Conservation (phyloP, 1,140 invertebrate genomes). For the Tachypleus tridentatus region DNA sequence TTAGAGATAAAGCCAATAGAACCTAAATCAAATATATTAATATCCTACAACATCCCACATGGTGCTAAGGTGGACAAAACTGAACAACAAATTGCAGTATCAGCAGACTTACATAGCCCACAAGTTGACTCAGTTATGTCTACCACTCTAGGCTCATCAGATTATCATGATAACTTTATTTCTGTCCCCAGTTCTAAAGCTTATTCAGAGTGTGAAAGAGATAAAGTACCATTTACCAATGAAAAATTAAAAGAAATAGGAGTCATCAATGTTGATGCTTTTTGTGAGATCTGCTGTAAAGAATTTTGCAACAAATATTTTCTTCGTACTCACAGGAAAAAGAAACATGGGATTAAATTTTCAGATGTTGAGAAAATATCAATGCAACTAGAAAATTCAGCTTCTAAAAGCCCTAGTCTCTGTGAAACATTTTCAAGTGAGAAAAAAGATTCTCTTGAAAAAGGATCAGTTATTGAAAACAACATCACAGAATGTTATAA, state of each 20-base stretch:
- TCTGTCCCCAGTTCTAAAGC: slow-evolving; percentile 12
- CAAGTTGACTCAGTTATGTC: slow-evolving; percentile 5
- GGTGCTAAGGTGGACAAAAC: no score
- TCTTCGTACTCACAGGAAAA: slow-evolving; percentile 74
- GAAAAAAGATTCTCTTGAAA: no score
- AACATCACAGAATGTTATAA: no score
- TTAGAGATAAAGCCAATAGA: slow-evolving; percentile 65
- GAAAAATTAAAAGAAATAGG: slow-evolving; percentile 60
- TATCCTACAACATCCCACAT: slow-evolving; percentile 4
- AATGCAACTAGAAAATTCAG: no score
- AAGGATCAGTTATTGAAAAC: no score
- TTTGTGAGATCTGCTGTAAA: slow-evolving; percentile 88
- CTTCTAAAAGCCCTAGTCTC: no score
- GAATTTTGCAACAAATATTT: slow-evolving; percentile 94
- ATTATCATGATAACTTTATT: slow-evolving; percentile 4
- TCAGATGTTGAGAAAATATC: slow-evolving; percentile 19
- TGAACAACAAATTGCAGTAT: no score
- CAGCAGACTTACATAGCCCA: no score
- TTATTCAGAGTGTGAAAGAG: slow-evolving; percentile 11
- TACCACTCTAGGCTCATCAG: background rate
- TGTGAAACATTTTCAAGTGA: no score
- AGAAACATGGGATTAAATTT: slow-evolving; percentile 42
- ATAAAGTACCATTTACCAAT: slow-evolving; percentile 38
- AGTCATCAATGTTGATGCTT: slow-evolving; percentile 72
- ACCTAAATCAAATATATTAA: slow-evolving; percentile 50